These are phyloP conservation scores for Coelopa frigida DNA, from an alignment of 1,140 invertebrate species.

Conservation along the genomic window DNA sequence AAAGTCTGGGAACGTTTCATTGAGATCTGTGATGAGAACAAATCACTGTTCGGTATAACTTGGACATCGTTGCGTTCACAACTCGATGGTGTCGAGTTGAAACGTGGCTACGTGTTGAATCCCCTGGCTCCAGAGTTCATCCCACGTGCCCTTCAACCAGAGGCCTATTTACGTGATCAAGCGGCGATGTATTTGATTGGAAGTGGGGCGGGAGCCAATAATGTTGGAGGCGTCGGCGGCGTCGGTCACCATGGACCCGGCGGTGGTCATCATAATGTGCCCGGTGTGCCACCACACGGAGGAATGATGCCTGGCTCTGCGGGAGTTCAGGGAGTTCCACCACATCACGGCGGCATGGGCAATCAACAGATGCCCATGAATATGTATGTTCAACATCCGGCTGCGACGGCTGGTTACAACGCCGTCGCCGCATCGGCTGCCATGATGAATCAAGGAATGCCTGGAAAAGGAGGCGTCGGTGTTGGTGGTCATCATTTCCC, in stretches of 20 bases:
- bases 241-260: conserved; percentile 19
- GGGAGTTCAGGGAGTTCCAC: conserved; percentile 10
- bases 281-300: conserved; percentile 16
- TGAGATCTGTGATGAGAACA: conserved; percentile 62
- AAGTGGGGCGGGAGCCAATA: conserved; percentile 25
- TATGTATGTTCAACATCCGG: conserved; percentile 14
- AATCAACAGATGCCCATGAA: conserved; percentile 18
- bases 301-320: conserved; percentile 8
- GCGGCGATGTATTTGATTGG: conserved; percentile 35
- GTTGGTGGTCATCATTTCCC: conserved; percentile 25
- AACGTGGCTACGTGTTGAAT: conserved; percentile 69
- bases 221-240: conserved; percentile 25
- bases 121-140: conserved; percentile 77
- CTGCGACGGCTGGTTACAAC: conserved; percentile 14
- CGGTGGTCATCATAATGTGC: conserved; percentile 9
- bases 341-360: conserved; percentile 12
- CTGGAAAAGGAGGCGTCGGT: conserved; percentile 17
- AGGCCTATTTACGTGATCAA: conserved; percentile 44
- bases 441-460: conserved; percentile 17
- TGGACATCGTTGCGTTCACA: conserved; percentile 60
- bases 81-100: conserved; percentile 65
- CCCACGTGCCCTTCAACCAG: conserved; percentile 51
- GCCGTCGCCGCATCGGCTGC: conserved; percentile 12
- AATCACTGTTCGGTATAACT: conserved; percentile 70
- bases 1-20: conserved; percentile 80